Percentiles rank a stretch among this genome's conserved stretches.
Evolutionary conservation across 1,140 invertebrate species (phyloP).

Genomic region (Maniola jurtina): DNA sequence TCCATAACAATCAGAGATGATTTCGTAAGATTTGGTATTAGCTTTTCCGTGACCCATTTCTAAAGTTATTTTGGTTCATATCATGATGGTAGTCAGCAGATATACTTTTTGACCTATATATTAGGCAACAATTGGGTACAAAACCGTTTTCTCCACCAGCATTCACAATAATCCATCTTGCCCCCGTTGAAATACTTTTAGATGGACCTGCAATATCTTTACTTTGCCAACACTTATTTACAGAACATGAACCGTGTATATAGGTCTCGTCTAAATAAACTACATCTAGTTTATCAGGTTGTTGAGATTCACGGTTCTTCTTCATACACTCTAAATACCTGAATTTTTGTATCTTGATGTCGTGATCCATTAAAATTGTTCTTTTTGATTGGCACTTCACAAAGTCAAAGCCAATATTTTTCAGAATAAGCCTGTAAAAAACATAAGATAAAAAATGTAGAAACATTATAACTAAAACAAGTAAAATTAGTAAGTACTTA

Average conservation of each 20-base stretch:
- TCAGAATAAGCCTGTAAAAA: no score
- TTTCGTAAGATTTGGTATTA: not conserved
- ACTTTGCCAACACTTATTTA: slow-evolving; percentile 2
- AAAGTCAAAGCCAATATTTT: not conserved
- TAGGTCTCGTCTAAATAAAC: not conserved
- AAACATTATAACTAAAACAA: no score
- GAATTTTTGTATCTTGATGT: no score
- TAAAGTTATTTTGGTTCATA: not conserved
- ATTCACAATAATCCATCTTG: not conserved
- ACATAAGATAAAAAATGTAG: no score
- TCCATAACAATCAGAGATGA: not conserved
- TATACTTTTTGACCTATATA: not conserved
- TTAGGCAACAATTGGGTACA: not conserved
- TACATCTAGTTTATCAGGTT: not conserved
- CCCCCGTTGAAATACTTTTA: not conserved
- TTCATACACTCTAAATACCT: not conserved
- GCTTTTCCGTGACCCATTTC: not conserved
- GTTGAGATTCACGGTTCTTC: no score
- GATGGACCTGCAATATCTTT: not conserved
- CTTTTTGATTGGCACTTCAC: no score
- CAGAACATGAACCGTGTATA: not conserved
- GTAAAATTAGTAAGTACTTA: no score
- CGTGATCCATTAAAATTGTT: no score
- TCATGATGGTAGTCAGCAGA: not conserved
- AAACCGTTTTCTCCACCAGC: no score